phyloP scores from a whole-genome alignment of 2,113 vertebrate species.

The Climacteris rufus region DNA sequence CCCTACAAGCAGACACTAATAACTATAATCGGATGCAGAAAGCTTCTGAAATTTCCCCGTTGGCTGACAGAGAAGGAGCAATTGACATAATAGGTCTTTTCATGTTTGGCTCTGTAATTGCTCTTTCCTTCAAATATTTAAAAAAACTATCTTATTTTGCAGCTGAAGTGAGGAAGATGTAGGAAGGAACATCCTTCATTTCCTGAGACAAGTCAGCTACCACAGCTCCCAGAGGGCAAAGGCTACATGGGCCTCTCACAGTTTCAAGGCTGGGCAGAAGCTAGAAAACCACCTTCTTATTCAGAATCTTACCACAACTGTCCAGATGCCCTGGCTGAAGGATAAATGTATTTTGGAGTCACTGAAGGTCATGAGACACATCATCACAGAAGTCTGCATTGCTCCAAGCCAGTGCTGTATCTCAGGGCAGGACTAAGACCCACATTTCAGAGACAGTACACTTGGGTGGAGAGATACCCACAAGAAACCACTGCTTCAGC shows the following conservation, averaged over 20 bases:
- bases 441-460: not conserved
- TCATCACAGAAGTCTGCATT: not conserved
- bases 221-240: not conserved
- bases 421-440: not conserved
- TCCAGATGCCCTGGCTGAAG: not conserved
- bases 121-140: not conserved
- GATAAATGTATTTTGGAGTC: not conserved
- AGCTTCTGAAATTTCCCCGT: not conserved
- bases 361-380: not conserved
- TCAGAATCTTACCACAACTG: not conserved
- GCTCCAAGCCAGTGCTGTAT: not conserved
- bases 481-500: not conserved
- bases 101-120: not conserved
- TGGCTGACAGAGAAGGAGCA: not conserved
- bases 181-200: not conserved
- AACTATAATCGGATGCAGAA: constrained; percentile 3
- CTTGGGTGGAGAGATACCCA: not conserved
- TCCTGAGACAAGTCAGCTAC: not conserved
- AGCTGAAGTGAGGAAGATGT: not conserved
- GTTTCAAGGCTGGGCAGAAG: not conserved
- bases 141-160: not conserved
- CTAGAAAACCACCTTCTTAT: not conserved
- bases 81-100: not conserved
- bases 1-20: not conserved
- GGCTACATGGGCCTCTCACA: not conserved